Evolutionary conservation across 2,113 vertebrate species (phyloP), one percentile per base, ranked within the genome.

Genomic region (Neogale vison): DNA sequence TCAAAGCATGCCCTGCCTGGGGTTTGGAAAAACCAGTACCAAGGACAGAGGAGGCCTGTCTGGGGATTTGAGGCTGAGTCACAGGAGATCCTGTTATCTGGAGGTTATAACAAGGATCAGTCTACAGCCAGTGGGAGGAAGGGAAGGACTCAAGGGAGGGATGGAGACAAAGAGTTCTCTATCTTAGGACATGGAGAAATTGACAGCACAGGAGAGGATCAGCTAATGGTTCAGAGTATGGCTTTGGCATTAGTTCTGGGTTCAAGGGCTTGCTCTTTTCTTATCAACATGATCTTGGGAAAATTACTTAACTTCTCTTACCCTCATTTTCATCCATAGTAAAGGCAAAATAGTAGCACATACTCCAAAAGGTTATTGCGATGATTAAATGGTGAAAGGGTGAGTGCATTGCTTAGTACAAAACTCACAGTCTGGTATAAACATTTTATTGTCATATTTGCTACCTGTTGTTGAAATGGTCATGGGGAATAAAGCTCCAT

Each of bases 21-120:
- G 10, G 45, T 45, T 59, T 98, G 76, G 45, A 10, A 92, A 98
- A 92, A 79, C 84, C 96, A 98, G 98, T 98, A 98, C 98, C 98
- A 99, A 99, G 98, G 98, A 99, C 98, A 99, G 99, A 98, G 99
- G 97, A 98, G 95, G 77, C 95, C 97, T 34, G 12, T 93, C 96
- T 87, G 2, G 88, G 83, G 76, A 96, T 96, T 82, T 89, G 92
- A 97, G 92, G 63, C 97, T 1, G 84, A 98, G 80, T 92, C 90
- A 98, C 90, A 45, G 67, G 63, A 96, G 88, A 82, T 79, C 65
- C 42, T 55, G 72, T 71, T 97, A 94, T 42, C 90, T 85, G 90
- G 67, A 95, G 29, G 50, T 67, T 93, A 11, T 26, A 93, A 83
- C 29, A 93, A 74, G 50, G 65, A 72, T 92, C 42, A 79, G 5